Evolutionary conservation across 2,113 vertebrate genomes (phyloP), one percentile per base, ranked within the genome.

Genomic region (Zingel zingel): DNA sequence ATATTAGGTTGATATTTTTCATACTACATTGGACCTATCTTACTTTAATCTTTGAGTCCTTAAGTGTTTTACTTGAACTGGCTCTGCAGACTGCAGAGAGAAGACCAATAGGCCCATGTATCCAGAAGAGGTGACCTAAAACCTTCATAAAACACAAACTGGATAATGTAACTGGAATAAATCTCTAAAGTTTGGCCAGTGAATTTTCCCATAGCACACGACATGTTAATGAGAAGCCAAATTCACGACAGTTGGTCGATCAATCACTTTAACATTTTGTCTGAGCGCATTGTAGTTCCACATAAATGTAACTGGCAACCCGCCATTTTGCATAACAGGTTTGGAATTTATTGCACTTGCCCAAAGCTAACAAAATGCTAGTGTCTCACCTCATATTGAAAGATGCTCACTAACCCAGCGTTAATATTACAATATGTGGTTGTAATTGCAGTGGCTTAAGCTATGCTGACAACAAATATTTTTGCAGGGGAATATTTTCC

Each of bases 381-480:
- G 71, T 66, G 79, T 84, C 89, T 90, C 80, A 69, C 86, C 84
- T 89, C 83, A 25, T 58, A 56, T 18, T 84, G 69, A 66, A 36
- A 50, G 69, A 76, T 74, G 56, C 84, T 83, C 63, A 16, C 79
- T 82, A 50, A 3, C 64, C 66, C 59, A 6, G 57, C 27, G 70
- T 79, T 89, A 81, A 84, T 84, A 86, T 87, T 83, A 82, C 68
- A 85, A 86, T 75, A 74, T 78, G 84, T 36, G 77, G 76, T 68
- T 68, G 84, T 88, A 88, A 91, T 89, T 86, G 84, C 79, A 48
- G 78, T 13, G 82, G 76, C 81, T 86, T 92, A 91, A 91, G 92
- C 89, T 78, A 74, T 74, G 87, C 81, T 91, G 90, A 90, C 89
- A 91, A 91, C 88, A 91, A 89, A 89, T 92, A 86, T 90, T 92